These are phyloP conservation scores for Cydia fagiglandana DNA, from an alignment of 1,140 invertebrate genomes.

Conservation along the genomic window DNA sequence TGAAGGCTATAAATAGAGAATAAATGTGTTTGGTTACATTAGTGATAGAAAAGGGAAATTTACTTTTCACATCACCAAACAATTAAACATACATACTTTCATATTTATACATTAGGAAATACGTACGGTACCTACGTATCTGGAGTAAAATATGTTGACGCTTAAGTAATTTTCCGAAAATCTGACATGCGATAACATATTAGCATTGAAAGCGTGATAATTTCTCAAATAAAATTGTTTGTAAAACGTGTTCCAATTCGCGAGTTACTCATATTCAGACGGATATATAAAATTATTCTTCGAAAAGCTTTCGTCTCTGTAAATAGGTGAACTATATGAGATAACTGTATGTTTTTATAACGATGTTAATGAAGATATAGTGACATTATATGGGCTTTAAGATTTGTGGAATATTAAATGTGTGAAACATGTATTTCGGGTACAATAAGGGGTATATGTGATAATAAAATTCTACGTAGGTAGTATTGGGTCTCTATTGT, in stretches of 20 bases:
- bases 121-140: too few species aligned
- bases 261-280: conserved; percentile 32
- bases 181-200: not conserved
- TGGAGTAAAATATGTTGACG: too few species aligned
- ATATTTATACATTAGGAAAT: too few species aligned
- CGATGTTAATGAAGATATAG: conserved; percentile 5
- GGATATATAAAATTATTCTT: conserved; percentile 32
- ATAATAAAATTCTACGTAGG: not conserved
- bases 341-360: conserved; percentile 7
- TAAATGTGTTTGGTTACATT: not conserved
- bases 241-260: conserved; percentile 33
- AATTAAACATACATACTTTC: too few species aligned
- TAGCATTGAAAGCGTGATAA: conserved; percentile 8
- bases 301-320: conserved; percentile 16
- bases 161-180: too few species aligned
- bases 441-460: not conserved
- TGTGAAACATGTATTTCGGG: not conserved
- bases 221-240: conserved; percentile 36
- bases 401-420: conserved; percentile 14
- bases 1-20: not conserved
- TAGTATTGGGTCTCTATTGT: too few species aligned
- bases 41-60: too few species aligned
- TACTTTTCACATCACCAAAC: too few species aligned
- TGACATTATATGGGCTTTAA: not conserved
- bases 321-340: conserved; percentile 24